A percentile compares a stretch with the other conserved stretches of the same genome.
Conservation (phyloP, 2,888 invertebrate genomes). For the Phymatocera aterrima region DNA sequence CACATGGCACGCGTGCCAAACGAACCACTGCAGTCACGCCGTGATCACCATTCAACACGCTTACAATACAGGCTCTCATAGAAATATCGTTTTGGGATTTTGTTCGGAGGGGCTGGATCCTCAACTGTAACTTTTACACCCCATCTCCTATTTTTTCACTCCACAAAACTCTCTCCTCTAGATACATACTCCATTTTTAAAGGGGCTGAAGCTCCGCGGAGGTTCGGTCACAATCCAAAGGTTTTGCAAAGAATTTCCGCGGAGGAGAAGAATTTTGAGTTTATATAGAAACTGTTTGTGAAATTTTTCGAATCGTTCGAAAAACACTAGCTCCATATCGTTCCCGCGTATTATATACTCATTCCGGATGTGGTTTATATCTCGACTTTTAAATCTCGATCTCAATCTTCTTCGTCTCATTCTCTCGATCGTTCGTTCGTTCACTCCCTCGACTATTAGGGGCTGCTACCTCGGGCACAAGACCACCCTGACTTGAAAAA, state of each 20-base stretch:
- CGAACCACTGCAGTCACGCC: conserved; percentile 40
- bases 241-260: too few relatives aligned
- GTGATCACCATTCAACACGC: conserved; percentile 22
- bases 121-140: background rate
- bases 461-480: conserved; percentile 21
- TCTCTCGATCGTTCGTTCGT: background rate
- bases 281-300: too few relatives aligned
- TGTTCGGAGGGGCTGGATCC: background rate
- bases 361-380: background rate
- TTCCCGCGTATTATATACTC: background rate
- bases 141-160: background rate
- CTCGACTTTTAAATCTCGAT: background rate
- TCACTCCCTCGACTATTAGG: conserved; percentile 23
- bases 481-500: conserved; percentile 40
- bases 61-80: conserved; percentile 1
- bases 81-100: background rate
- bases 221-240: too few relatives aligned
- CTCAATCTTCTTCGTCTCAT: background rate
- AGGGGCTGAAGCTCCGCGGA: too few relatives aligned
- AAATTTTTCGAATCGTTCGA: too few relatives aligned
- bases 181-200: background rate
- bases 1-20: conserved; percentile 65
- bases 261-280: too few relatives aligned
- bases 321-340: background rate
- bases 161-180: background rate